phyloP scores from a whole-genome alignment of 2,888 invertebrate species.

The Epirrhoe tristata region DNA sequence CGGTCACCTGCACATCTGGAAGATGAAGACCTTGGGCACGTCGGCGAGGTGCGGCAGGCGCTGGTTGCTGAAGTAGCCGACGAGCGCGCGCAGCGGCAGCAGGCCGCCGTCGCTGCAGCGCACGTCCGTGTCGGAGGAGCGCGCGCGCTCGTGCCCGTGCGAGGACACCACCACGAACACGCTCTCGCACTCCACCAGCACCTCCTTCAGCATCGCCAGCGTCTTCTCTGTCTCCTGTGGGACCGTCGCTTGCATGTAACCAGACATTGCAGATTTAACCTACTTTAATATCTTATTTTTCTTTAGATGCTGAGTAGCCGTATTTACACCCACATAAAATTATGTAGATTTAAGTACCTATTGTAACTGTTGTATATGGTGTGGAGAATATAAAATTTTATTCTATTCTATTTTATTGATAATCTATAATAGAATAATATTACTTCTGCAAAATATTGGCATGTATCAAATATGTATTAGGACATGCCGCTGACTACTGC shows the following conservation, averaged over 20 bases:
- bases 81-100: conserved; percentile 81
- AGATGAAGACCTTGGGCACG: conserved; percentile 90
- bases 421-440: too few relatives aligned
- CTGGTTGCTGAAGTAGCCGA: conserved; percentile 85
- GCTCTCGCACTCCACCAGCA: conserved; percentile 82
- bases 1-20: conserved; percentile 88
- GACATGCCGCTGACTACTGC: too few relatives aligned
- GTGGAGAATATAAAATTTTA: too few relatives aligned
- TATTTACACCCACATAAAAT: too few relatives aligned
- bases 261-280: too few relatives aligned
- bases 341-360: too few relatives aligned
- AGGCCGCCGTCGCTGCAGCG: conserved; percentile 84
- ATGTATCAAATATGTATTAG: too few relatives aligned
- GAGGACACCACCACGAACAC: conserved; percentile 88
- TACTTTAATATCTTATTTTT: conserved; percentile 8
- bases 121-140: conserved; percentile 82
- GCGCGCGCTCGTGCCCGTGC: conserved; percentile 84
- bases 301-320: too few relatives aligned
- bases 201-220: conserved; percentile 68
- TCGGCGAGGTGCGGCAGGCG: conserved; percentile 80
- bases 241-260: background rate
- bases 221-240: conserved; percentile 66
- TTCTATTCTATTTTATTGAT: too few relatives aligned
- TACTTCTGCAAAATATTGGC: too few relatives aligned
- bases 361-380: too few relatives aligned